A percentile compares a stretch with the other conserved stretches of the same genome.
These are phyloP conservation scores for Lateolabrax maculatus DNA, from an alignment of 2,797 vertebrate genomes.

Conservation along the genomic window DNA sequence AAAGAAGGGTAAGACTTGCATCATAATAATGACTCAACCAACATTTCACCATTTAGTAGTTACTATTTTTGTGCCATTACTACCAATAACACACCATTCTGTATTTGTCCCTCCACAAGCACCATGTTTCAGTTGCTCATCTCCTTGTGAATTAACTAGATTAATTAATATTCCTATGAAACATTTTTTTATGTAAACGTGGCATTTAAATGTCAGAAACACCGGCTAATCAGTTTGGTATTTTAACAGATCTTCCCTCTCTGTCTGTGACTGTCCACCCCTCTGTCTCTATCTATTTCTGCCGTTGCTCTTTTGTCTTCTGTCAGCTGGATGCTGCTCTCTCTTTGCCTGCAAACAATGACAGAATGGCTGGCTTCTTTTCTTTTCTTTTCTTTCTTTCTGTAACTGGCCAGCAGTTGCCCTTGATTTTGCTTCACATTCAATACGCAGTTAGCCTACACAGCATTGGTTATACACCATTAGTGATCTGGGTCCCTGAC, in stretches of 20 bases:
- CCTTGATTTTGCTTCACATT: not conserved
- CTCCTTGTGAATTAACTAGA: conserved; percentile 64
- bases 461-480: too few relatives aligned
- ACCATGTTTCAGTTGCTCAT: conserved; percentile 51
- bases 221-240: conserved; percentile 80
- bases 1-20: not conserved
- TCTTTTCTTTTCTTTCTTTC: not conserved
- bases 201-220: conserved; percentile 85
- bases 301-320: conserved; percentile 60
- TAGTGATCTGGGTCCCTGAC: too few relatives aligned
- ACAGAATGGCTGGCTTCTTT: conserved; percentile 11
- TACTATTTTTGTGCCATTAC: conserved; percentile 12
- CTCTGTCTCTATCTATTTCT: conserved; percentile 61
- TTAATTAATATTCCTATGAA: conserved; percentile 79
- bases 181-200: conserved; percentile 81
- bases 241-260: conserved; percentile 72
- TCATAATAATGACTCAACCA: not conserved
- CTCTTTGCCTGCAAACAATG: conserved; percentile 20
- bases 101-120: conserved; percentile 16
- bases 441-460: too few relatives aligned
- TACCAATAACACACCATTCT: conserved; percentile 12
- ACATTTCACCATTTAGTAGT: not conserved
- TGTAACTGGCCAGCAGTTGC: not conserved
- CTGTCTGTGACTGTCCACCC: conserved; percentile 66
- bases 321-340: conserved; percentile 36